phyloP scores from a whole-genome alignment of 2,888 invertebrate genomes.

The Ligdia adustata region DNA sequence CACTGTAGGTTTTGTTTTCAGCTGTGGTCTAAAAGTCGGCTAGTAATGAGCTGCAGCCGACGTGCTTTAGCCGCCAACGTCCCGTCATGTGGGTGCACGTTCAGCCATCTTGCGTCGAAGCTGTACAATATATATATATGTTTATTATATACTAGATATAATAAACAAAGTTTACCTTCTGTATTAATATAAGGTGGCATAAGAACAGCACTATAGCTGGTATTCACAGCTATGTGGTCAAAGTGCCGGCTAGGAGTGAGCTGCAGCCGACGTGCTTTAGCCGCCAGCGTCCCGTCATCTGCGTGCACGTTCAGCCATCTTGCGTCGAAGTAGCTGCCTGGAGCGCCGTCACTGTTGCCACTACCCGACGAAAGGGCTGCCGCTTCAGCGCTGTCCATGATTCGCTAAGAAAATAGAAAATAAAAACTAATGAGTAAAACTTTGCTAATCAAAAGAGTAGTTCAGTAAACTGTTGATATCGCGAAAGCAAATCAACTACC shows the following conservation, averaged over 20 bases:
- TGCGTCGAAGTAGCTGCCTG: constrained; percentile 90
- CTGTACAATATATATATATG: no score
- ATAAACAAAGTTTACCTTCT: constrained; percentile 82
- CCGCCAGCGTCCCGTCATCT: constrained; percentile 88
- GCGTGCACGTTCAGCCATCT: constrained; percentile 91
- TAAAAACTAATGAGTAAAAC: no score
- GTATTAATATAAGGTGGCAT: constrained; percentile 92
- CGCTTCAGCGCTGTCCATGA: constrained; percentile 96
- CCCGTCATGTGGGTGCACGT: constrained; percentile 90
- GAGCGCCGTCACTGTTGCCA: constrained; percentile 79
- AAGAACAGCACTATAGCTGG: constrained; percentile 93
- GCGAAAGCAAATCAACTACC: no score
- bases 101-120: constrained; percentile 93
- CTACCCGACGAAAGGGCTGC: constrained; percentile 87
- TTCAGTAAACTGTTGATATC: no score
- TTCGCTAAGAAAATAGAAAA: constrained; percentile 86
- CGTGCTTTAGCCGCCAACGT: constrained; percentile 88
- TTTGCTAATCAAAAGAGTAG: no score
- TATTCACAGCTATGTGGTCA: constrained; percentile 93
- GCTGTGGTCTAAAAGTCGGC: constrained; percentile 94
- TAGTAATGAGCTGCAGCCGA: constrained; percentile 88
- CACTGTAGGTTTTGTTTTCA: constrained; percentile 92
- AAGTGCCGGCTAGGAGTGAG: constrained; percentile 92
- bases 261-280: constrained; percentile 88
- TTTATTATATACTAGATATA: no score